A percentile compares a stretch with the other conserved stretches of the same genome.
phyloP scores from a whole-genome alignment of 2,888 invertebrate genomes.

The Syrista parreyssii region DNA sequence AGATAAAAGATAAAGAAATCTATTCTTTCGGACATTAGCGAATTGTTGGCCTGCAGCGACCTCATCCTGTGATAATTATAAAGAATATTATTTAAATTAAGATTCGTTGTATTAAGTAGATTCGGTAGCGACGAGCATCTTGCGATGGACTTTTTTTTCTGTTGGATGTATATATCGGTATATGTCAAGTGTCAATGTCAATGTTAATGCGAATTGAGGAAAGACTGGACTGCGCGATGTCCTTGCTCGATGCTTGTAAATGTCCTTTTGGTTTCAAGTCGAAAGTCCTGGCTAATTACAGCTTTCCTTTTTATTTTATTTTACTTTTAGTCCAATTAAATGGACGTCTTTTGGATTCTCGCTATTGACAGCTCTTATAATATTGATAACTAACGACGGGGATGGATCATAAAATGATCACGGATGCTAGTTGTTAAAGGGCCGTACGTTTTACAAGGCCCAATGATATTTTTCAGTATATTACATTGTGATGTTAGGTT shows the following conservation, averaged over 20 bases:
- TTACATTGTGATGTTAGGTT: conserved; percentile 65
- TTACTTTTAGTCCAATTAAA: neutral
- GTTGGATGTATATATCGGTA: neutral
- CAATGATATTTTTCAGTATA: conserved; percentile 24
- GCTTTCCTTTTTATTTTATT: neutral
- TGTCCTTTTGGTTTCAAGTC: neutral
- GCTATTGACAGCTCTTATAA: neutral
- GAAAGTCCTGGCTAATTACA: neutral
- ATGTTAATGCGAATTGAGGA: neutral
- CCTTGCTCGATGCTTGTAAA: neutral
- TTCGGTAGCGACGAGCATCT: neutral
- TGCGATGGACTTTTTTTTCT: neutral
- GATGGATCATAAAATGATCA: neutral
- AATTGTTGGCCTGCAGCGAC: conserved; percentile 58
- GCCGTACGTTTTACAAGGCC: neutral
- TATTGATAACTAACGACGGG: neutral
- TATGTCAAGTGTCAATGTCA: neutral
- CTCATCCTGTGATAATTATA: conserved; percentile 65
- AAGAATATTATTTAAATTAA: conserved; percentile 63
- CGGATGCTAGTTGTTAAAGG: neutral
- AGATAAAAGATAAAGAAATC: neutral
- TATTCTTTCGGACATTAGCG: conserved; percentile 32
- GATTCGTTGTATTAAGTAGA: conserved; percentile 48
- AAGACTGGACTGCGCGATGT: neutral
- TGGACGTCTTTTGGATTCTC: neutral